Base-by-base conservation (phyloP, 2,113 vertebrate genomes). In the Rallus limicola region DNA sequence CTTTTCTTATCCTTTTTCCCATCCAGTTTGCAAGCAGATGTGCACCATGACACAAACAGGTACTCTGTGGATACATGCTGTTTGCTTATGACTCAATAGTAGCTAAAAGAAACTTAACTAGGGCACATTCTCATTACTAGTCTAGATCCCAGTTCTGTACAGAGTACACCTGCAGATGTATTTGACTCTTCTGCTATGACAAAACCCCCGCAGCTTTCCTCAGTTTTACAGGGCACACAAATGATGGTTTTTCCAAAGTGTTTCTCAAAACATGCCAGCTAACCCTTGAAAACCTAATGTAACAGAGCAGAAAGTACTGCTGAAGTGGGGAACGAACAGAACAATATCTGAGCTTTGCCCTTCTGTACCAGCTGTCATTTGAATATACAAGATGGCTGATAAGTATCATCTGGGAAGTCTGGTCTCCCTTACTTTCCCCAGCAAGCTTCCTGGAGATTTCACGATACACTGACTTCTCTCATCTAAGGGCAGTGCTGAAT, bases 371-470 rank as follows among this genome's bases (percentile, higher is more conserved):
- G 31, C 46, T 55, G 77, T 4, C 46, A 70, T 67, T 71, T 86
- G 72, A 78, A 92, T 44, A 38, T 14, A 42, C 42, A 38, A 62
- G 80, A 24, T 0, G 29, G 85, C 2, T 65, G 50, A 38, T 76
- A 58, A 65, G 72, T 10, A 58, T 86, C 74, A 36, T 68, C 86
- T 76, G 92, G 80, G 76, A 95, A 79, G 86, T 82, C 72, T 84
- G 53, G 80, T 89, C 74, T 93, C 90, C 72, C 77, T 82, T 86
- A 38, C 38, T 8, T 60, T 86, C 93, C 93, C 95, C 76, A 80
- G 69, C 77, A 88, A 69, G 9, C 42, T 81, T 92, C 82, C 86
- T 84, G 62, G 44, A 84, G 86, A 83, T 70, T 69, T 75, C 86
- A 79, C 0, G 20, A 92, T 84, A 80, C 62, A 28, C 62, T 86